Base-by-base conservation (phyloP, 2,888 invertebrate species). In the Idaea straminata region DNA sequence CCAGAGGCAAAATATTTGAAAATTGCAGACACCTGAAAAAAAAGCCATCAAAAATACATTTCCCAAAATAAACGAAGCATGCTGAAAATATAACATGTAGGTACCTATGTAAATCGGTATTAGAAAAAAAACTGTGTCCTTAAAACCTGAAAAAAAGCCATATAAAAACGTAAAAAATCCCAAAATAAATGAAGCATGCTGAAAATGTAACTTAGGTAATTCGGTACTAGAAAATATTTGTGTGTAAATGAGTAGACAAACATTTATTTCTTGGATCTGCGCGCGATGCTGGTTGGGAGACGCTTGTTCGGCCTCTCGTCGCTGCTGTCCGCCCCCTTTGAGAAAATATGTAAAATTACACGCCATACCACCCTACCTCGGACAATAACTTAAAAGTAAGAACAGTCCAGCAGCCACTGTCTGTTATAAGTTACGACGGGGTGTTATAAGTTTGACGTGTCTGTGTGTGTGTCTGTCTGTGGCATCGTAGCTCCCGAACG, bases 201-300 rank as follows among this genome's bases (percentile, higher is more conserved):
- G 25, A 38, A 59, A 65, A 38, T n/a, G 57, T 3, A n/a, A 72
- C 59, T 62, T 47, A 71, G 64, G 66, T 66, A 71, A 66, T 1
- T 25, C 3, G 25, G 25, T 25, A 3, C 25, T 25, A 25, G 25
- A 25, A 2, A 25, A 25, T 2, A 25, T 2, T 3, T 25, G 25
- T 2, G 25, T 25, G 69, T 72, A 74, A 71, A 78, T 77, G 77
- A 73, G 69, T 47, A 75, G 79, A 91, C 91, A 79, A 85, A 92
- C 91, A 89, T 91, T 87, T 93, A 93, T 91, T 93, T 93, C 86
- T 93, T 92, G 77, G 91, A 87, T 15, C 93, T 86, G 71, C 92
- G 90, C 62, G 85, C 87, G 84, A 93, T 93, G 86, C 85, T 88
- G 66, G 88, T 82, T 0, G 93, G 87, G 62, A 90, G 88, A 5